phyloP scores from a whole-genome alignment of 2,888 invertebrate genomes.

The Acleris holmiana region DNA sequence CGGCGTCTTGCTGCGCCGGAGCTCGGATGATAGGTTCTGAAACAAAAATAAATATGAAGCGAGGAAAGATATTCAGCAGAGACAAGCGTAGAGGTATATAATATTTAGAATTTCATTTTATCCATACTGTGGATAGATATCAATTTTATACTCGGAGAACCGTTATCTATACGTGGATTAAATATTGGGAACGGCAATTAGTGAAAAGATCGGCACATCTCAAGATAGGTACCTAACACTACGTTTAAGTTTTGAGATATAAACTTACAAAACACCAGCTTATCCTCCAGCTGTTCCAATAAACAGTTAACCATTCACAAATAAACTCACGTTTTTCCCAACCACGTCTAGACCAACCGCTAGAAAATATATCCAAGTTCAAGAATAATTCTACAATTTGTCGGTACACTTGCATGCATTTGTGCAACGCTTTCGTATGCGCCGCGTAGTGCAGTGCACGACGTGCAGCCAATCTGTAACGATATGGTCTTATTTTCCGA shows the following conservation, averaged over 20 bases:
- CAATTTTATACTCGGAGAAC: too few species aligned
- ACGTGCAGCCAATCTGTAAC: conserved; percentile 60
- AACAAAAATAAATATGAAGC: conserved; percentile 33
- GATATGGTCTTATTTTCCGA: conserved; percentile 35
- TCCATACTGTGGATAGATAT: too few species aligned
- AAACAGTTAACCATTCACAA: conserved; percentile 28
- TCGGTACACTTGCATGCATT: conserved; percentile 61
- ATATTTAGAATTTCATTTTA: too few species aligned
- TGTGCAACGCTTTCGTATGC: conserved; percentile 59
- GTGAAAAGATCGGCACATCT: too few species aligned
- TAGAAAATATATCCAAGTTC: conserved; percentile 40
- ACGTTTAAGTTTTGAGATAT: too few species aligned
- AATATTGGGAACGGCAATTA: too few species aligned
- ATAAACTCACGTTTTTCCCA: conserved; percentile 40
- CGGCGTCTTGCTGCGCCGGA: conserved; percentile 74
- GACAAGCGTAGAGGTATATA: too few species aligned
- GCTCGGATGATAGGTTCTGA: conserved; percentile 68
- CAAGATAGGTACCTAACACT: too few species aligned
- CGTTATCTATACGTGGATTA: too few species aligned
- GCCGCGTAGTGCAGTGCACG: conserved; percentile 42
- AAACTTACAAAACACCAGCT: too few species aligned
- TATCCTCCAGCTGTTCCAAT: background rate
- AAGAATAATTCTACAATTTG: conserved; percentile 65
- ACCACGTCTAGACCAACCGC: conserved; percentile 29
- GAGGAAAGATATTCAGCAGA: background rate